phyloP scores from a whole-genome alignment of 2,797 vertebrate genomes.

The Clarias pachynema region DNA sequence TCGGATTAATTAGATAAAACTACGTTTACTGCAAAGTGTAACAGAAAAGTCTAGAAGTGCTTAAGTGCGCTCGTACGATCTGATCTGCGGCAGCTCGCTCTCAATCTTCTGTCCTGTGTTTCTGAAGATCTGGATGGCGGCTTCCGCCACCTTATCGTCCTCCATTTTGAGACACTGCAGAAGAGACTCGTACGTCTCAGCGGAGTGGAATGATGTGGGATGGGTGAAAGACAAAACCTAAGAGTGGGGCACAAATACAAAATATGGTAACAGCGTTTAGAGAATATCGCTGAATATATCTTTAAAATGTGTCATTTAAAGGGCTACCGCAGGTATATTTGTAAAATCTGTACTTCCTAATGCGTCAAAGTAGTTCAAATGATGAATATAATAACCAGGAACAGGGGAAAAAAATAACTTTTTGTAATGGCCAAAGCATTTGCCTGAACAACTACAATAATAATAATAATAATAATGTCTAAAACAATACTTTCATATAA shows the following conservation, averaged over 20 bases:
- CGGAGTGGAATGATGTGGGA: constrained; percentile 97
- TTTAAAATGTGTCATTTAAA: not conserved
- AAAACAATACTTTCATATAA: not conserved
- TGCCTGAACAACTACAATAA: not conserved
- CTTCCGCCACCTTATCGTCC: constrained; percentile 98
- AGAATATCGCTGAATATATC: not conserved
- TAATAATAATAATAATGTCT: not conserved
- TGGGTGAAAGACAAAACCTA: constrained; percentile 99
- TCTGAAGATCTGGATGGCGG: constrained; percentile 98
- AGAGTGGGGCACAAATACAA: not conserved
- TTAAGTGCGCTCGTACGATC: constrained; percentile 83
- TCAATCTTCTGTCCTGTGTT: constrained; percentile 99
- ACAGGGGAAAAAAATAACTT: not conserved
- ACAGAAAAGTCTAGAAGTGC: not conserved
- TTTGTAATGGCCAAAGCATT: not conserved
- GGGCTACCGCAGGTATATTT: not conserved
- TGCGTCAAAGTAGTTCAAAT: too few relatives aligned
- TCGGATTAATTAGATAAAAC: not conserved
- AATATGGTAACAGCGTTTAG: too few relatives aligned
- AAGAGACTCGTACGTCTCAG: constrained; percentile 97
- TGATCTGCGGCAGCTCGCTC: constrained; percentile 93
- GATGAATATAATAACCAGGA: not conserved
- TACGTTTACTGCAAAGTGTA: not conserved
- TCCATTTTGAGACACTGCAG: constrained; percentile 99
- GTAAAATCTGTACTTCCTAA: not conserved